These are phyloP conservation scores for Drosophila parthenogenetica DNA, from an alignment of 2,888 invertebrate species.

Conservation along the genomic window DNA sequence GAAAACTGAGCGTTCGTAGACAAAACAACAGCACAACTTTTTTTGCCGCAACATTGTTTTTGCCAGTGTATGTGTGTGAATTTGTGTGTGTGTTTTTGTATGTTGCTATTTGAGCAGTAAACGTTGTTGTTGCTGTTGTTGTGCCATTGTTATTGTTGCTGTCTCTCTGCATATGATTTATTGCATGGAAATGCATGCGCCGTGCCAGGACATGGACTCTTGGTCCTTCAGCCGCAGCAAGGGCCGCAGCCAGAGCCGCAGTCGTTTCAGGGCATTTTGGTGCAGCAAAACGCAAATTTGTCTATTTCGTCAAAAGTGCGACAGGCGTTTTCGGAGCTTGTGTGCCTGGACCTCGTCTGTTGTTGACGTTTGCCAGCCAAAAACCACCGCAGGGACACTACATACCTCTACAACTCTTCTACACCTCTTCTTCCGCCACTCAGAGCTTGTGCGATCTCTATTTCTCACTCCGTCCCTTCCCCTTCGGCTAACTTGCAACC, in stretches of 20 bases:
- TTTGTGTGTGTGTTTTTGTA: conserved; percentile 16
- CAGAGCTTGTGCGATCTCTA: conserved; percentile 21
- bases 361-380: conserved; percentile 78
- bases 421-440: neutral
- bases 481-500: conserved; percentile 63
- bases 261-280: conserved; percentile 69
- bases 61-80: conserved; percentile 25
- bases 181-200: conserved; percentile 78
- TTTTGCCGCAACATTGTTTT: conserved; percentile 72
- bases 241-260: conserved; percentile 24
- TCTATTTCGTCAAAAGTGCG: conserved; percentile 82
- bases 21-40: conserved; percentile 67
- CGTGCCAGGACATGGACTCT: conserved; percentile 47
- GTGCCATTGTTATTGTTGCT: conserved; percentile 67
- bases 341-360: conserved; percentile 64
- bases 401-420: neutral
- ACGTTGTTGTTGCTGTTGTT: conserved; percentile 46
- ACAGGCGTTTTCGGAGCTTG: conserved; percentile 69
- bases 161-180: conserved; percentile 80
- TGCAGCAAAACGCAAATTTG: conserved; percentile 83
- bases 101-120: conserved; percentile 36
- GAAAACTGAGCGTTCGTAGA: conserved; percentile 27
- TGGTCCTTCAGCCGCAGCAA: conserved; percentile 31
- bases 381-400: conserved; percentile 53
- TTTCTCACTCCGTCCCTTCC: conserved; percentile 10